Percentiles rank a stretch among this genome's conserved stretches.
phyloP scores from a whole-genome alignment of 2,888 invertebrate species.

The Neoscelio sp. region DNA sequence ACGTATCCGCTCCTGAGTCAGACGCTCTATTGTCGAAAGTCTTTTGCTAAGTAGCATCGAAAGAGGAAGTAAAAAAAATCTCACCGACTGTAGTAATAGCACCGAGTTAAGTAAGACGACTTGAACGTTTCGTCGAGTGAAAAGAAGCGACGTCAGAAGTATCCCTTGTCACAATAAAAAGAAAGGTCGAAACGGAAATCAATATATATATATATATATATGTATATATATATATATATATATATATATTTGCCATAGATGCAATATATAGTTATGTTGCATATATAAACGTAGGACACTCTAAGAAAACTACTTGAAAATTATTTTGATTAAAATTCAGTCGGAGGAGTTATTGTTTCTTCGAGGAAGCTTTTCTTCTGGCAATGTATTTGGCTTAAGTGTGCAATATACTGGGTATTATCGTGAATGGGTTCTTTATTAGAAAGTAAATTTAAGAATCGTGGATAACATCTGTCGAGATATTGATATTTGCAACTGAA shows the following conservation, averaged over 20 bases:
- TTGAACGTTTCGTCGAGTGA: slow-evolving; percentile 58
- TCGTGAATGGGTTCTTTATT: too few species aligned
- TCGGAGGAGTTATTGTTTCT: slow-evolving; percentile 36
- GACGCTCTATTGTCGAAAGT: slow-evolving; percentile 52
- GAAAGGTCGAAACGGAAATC: slow-evolving; percentile 54
- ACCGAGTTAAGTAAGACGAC: slow-evolving; percentile 61
- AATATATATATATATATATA: slow-evolving; percentile 47
- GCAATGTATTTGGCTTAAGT: slow-evolving; percentile 40
- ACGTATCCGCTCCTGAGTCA: slow-evolving; percentile 33
- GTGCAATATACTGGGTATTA: slow-evolving; percentile 22
- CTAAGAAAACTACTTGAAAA: slow-evolving; percentile 39
- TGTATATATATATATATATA: slow-evolving; percentile 29
- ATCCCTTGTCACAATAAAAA: slow-evolving; percentile 47
- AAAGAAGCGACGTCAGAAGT: slow-evolving; percentile 56
- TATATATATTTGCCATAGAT: slow-evolving; percentile 16
- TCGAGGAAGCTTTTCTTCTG: slow-evolving; percentile 25
- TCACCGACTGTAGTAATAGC: slow-evolving; percentile 54
- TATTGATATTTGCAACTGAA: too few species aligned
- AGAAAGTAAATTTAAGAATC: too few species aligned
- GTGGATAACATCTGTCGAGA: too few species aligned
- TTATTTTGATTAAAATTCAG: slow-evolving; percentile 46
- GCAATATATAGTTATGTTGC: slow-evolving; percentile 27
- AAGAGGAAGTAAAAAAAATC: slow-evolving; percentile 45
- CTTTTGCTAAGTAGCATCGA: slow-evolving; percentile 53
- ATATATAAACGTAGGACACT: slow-evolving; percentile 1